Conservation (phyloP, 2,888 invertebrate genomes). For the Patella depressa region DNA sequence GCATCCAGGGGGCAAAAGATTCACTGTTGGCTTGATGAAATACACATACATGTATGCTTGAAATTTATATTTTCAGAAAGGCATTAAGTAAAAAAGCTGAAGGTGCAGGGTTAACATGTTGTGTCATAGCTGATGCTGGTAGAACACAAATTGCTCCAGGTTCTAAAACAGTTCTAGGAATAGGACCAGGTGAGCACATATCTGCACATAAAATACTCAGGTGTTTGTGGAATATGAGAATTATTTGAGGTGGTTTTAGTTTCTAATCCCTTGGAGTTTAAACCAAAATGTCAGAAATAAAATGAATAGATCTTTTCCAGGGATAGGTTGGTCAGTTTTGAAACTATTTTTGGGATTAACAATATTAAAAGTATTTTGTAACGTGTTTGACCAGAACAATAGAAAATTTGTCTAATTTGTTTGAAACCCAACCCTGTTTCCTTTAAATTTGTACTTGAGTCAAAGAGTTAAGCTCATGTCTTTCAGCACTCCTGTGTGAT, state of each 20-base stretch:
- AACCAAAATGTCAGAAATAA: neutral
- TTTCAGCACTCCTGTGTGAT: too few species aligned
- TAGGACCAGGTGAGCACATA: constrained; percentile 83
- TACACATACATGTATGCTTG: too few species aligned
- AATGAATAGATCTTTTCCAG: neutral
- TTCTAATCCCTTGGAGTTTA: neutral
- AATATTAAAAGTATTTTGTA: too few species aligned
- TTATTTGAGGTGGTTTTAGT: constrained; percentile 3
- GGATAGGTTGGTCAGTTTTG: too few species aligned
- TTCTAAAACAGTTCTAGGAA: constrained; percentile 88
- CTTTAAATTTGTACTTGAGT: too few species aligned
- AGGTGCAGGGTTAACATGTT: constrained; percentile 79
- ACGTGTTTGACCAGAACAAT: too few species aligned
- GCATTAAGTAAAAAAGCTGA: constrained; percentile 81
- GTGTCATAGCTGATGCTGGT: constrained; percentile 88
- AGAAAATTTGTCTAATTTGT: too few species aligned
- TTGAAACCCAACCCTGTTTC: too few species aligned
- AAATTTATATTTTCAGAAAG: constrained; percentile 65
- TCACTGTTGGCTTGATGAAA: too few species aligned
- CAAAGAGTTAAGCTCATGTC: too few species aligned
- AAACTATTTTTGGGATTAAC: too few species aligned
- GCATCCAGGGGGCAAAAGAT: too few species aligned
- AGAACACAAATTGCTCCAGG: constrained; percentile 92
- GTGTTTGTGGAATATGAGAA: neutral
- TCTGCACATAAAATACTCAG: neutral